Evolutionary conservation across 2,888 invertebrate species (phyloP).

Genomic region (Lysandra coridon): DNA sequence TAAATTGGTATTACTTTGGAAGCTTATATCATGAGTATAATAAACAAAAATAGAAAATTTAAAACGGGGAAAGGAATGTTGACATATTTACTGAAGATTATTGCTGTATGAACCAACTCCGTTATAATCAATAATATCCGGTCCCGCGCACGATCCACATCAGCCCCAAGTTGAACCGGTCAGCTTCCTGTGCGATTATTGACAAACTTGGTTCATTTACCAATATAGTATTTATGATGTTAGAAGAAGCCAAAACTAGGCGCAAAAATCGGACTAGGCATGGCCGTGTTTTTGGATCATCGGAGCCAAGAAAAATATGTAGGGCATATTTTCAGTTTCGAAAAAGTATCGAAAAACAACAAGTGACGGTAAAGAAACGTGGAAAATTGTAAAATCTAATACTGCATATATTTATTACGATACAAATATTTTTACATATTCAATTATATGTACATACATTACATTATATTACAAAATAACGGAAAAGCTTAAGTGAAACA

Average conservation of each 20-base stretch:
- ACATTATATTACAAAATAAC: not conserved
- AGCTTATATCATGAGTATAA: no score
- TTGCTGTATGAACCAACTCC: slow-evolving; percentile 30
- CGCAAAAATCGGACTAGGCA: no score
- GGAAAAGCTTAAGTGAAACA: not conserved
- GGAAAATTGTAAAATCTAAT: no score
- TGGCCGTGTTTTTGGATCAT: no score
- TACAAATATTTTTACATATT: no score
- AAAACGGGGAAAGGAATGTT: no score
- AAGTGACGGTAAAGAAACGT: no score
- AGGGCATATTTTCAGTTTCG: not conserved
- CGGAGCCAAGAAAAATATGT: no score
- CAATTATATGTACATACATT: not conserved
- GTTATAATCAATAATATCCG: slow-evolving; percentile 44
- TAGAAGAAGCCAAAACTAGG: not conserved
- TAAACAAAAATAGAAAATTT: no score
- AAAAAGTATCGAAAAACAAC: not conserved
- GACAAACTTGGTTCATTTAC: slow-evolving; percentile 42
- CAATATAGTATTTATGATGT: not conserved
- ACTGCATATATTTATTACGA: no score
- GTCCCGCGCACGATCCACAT: slow-evolving; percentile 41
- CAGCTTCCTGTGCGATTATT: slow-evolving; percentile 41
- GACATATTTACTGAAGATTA: no score
- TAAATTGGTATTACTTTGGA: no score
- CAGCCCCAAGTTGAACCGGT: slow-evolving; percentile 42